phyloP scores from a whole-genome alignment of 2,888 invertebrate species.

The Orthonevra nobilis region DNA sequence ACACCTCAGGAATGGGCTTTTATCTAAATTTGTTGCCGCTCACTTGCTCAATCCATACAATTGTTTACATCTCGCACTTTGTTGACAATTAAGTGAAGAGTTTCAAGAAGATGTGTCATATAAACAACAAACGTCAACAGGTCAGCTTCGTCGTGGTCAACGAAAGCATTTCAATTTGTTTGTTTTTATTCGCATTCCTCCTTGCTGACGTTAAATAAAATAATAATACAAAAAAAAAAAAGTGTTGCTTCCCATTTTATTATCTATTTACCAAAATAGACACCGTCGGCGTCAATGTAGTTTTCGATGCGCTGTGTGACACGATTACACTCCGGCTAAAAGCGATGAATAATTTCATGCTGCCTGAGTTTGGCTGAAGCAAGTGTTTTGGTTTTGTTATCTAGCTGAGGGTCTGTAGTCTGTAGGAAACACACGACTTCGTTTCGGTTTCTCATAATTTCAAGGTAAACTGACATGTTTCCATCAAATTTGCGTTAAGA shows the following conservation, averaged over 20 bases:
- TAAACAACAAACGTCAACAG: no score
- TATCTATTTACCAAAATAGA: background rate
- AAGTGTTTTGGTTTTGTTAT: slow-evolving; percentile 16
- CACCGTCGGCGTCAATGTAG: background rate
- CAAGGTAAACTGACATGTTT: no score
- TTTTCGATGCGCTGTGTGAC: background rate
- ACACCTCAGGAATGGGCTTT: no score
- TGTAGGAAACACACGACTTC: no score
- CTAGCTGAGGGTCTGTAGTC: no score
- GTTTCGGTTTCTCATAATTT: no score
- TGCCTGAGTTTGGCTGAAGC: slow-evolving; percentile 40
- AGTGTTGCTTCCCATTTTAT: background rate
- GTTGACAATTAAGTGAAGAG: no score
- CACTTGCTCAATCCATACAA: background rate
- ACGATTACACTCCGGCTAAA: background rate
- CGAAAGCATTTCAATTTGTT: background rate
- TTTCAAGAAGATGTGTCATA: no score
- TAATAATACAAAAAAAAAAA: no score
- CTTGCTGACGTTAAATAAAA: slow-evolving; percentile 36
- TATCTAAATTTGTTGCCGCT: no score
- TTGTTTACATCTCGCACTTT: slow-evolving; percentile 10
- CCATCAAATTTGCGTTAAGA: no score
- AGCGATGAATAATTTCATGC: slow-evolving; percentile 45
- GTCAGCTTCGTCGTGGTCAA: no score
- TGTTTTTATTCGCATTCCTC: background rate